These are phyloP conservation scores for Helleia helle DNA, from an alignment of 2,888 invertebrate genomes.

Conservation along the genomic window DNA sequence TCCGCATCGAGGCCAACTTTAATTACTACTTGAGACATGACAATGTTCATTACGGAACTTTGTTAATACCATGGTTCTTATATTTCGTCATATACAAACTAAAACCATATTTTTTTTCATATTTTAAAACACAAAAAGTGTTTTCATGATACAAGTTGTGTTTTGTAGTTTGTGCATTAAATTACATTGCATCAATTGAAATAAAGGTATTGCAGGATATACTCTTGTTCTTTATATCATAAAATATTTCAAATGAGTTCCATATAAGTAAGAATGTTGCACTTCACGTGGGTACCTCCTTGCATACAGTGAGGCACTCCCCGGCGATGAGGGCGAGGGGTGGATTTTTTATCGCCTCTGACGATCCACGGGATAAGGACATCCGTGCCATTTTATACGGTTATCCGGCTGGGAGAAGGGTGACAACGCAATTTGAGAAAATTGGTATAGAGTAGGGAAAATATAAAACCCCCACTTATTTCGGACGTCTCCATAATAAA, in stretches of 20 bases:
- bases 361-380: constrained; percentile 50
- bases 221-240: too few relatives aligned
- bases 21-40: too few relatives aligned
- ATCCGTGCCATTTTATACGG: constrained; percentile 52
- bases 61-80: too few relatives aligned
- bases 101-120: too few relatives aligned
- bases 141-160: too few relatives aligned
- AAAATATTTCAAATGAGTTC: too few relatives aligned
- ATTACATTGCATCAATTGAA: too few relatives aligned
- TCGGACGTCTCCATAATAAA: constrained; percentile 8
- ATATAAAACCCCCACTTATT: constrained; percentile 7
- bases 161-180: too few relatives aligned
- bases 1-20: constrained; percentile 11
- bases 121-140: too few relatives aligned
- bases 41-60: too few relatives aligned
- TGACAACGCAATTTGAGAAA: constrained; percentile 15
- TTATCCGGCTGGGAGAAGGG: constrained; percentile 35
- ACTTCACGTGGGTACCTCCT: constrained; percentile 17
- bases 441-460: constrained; percentile 8
- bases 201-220: too few relatives aligned
- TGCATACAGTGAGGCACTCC: constrained; percentile 12
- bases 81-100: too few relatives aligned
- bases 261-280: not conserved
- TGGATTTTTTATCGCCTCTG: constrained; percentile 36
- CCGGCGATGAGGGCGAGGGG: constrained; percentile 15